Conservation (phyloP, 2,888 invertebrate species). For the Sycophila texana region DNA sequence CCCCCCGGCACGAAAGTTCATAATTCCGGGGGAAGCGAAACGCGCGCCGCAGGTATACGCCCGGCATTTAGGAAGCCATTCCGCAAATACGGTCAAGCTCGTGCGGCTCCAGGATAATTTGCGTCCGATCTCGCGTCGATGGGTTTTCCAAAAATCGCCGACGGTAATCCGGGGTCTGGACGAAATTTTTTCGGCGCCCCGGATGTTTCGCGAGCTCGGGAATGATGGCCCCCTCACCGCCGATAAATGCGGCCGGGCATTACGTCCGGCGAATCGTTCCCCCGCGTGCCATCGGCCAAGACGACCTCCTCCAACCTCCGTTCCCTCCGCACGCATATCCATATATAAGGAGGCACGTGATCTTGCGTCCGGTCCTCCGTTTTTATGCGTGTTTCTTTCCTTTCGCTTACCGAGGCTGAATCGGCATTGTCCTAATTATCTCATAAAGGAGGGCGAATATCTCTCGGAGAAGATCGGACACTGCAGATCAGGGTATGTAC, state of each 20-base stretch:
- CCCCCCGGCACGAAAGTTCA: no score
- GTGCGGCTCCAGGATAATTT: no score
- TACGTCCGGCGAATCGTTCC: slow-evolving; percentile 18
- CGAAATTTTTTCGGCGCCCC: background rate
- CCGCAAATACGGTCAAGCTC: no score
- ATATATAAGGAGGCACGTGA: background rate
- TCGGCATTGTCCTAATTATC: background rate
- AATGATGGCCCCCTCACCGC: slow-evolving; percentile 40
- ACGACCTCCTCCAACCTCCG: slow-evolving; percentile 3
- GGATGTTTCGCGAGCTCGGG: slow-evolving; percentile 5
- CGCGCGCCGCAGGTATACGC: no score
- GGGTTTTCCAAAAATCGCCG: background rate
- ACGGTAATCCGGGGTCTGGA: background rate
- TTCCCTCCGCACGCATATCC: background rate
- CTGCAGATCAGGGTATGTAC: no score
- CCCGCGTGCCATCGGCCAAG: slow-evolving; percentile 28
- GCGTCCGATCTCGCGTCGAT: background rate
- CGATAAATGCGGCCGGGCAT: slow-evolving; percentile 38
- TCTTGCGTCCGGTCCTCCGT: background rate
- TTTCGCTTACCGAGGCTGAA: background rate
- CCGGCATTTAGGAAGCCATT: no score
- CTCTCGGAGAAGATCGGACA: no score
- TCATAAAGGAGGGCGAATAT: no score
- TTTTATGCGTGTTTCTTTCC: background rate
- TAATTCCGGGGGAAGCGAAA: no score